Evolutionary conservation across 2,113 vertebrate species (phyloP).

Genomic region (Nettapus auritus): DNA sequence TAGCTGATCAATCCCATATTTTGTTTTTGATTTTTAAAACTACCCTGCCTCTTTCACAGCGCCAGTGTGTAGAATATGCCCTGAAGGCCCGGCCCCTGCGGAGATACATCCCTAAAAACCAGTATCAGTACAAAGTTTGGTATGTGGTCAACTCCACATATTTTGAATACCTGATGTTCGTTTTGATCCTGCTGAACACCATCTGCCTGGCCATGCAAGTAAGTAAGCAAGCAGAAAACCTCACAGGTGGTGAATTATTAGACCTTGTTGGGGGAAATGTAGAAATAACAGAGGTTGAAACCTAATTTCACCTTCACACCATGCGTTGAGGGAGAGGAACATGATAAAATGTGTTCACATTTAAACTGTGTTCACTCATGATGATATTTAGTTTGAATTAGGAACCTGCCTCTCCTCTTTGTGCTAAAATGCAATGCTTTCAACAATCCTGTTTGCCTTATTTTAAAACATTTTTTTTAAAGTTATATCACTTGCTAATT

Average conservation of each 20-base stretch:
- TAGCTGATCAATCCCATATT: neutral
- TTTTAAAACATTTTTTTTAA: neutral
- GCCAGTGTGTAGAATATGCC: conserved; percentile 98
- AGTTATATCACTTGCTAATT: neutral
- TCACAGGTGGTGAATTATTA: neutral
- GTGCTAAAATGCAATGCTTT: neutral
- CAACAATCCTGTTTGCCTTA: neutral
- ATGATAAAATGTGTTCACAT: neutral
- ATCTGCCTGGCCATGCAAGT: conserved; percentile 99
- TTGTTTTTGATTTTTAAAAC: neutral
- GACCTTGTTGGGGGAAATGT: neutral
- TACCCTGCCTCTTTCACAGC: conserved; percentile 75
- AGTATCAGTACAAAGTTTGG: conserved; percentile 99
- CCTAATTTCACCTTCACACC: neutral
- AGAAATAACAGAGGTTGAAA: neutral
- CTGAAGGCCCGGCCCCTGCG: conserved; percentile 94
- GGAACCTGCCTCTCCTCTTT: neutral
- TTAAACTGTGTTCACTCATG: neutral
- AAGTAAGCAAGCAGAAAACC: conserved; percentile 41
- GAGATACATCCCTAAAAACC: conserved; percentile 98
- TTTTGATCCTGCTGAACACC: conserved; percentile 98
- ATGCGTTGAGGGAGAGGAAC: neutral
- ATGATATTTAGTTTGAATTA: neutral
- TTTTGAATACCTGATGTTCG: conserved; percentile 99
- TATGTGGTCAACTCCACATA: conserved; percentile 99